phyloP scores from a whole-genome alignment of 2,797 vertebrate genomes.

The Tragelaphus oryx region DNA sequence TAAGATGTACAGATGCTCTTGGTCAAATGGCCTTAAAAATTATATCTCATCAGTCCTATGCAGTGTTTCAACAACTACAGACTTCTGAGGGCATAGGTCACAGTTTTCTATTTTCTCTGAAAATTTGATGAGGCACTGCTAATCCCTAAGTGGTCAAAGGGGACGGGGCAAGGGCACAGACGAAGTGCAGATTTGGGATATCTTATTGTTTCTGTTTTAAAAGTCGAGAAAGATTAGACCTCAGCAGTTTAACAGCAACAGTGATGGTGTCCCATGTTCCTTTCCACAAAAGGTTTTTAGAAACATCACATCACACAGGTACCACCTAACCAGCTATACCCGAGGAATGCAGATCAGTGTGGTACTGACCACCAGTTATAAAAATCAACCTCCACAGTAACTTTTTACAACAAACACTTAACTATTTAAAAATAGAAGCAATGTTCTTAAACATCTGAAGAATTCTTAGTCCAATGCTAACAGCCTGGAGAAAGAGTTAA shows the following conservation, averaged over 20 bases:
- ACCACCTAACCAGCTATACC: background rate
- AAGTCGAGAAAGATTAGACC: background rate
- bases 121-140: background rate
- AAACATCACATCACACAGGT: background rate
- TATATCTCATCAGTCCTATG: background rate
- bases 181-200: background rate
- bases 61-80: background rate
- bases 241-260: background rate
- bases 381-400: background rate
- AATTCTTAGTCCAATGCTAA: background rate
- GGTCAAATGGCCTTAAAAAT: background rate
- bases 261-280: background rate
- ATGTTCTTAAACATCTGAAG: slow-evolving; percentile 1
- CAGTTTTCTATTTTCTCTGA: background rate
- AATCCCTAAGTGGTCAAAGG: background rate
- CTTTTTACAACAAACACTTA: background rate
- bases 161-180: background rate
- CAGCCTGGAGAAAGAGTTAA: slow-evolving; percentile 12
- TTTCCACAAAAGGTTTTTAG: slow-evolving; percentile 8
- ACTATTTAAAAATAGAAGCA: background rate
- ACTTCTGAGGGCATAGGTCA: background rate
- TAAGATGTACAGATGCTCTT: background rate
- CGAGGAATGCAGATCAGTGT: background rate
- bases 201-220: background rate
- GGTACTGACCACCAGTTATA: background rate